phyloP scores from a whole-genome alignment of 2,113 vertebrate species.

The Hippocampus zosterae region DNA sequence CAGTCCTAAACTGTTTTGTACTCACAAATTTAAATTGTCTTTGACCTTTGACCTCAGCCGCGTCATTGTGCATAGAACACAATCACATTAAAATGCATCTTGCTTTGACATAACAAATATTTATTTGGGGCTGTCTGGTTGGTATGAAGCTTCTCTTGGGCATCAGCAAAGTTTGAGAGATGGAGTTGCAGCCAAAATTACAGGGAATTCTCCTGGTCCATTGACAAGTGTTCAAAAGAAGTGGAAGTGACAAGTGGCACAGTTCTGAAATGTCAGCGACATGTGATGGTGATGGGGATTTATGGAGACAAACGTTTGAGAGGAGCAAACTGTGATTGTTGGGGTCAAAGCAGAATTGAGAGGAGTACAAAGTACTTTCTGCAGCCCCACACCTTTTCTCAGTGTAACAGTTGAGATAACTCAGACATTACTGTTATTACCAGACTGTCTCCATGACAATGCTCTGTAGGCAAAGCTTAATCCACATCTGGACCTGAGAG shows the following conservation, averaged over 20 bases:
- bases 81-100: background rate
- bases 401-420: slow-evolving; percentile 17
- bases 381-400: slow-evolving; percentile 15
- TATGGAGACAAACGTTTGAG: slow-evolving; percentile 37
- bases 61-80: background rate
- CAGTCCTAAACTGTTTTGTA: no score
- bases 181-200: background rate
- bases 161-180: slow-evolving; percentile 15
- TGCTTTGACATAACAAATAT: background rate
- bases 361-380: slow-evolving; percentile 21
- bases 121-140: slow-evolving; percentile 14
- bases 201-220: slow-evolving; percentile 19
- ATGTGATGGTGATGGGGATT: slow-evolving; percentile 40
- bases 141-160: slow-evolving; percentile 19
- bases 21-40: background rate
- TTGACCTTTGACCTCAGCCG: background rate
- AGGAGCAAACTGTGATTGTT: slow-evolving; percentile 11
- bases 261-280: slow-evolving; percentile 34
- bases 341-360: slow-evolving; percentile 13
- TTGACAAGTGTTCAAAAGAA: slow-evolving; percentile 22
- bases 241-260: slow-evolving; percentile 26
- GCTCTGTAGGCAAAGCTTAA: slow-evolving; percentile 15
- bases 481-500: slow-evolving; percentile 14
- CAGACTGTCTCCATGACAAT: slow-evolving; percentile 12
- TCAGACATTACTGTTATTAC: slow-evolving; percentile 39